Evolutionary conservation across 2,888 invertebrate genomes (phyloP), one percentile per base, ranked within the genome.

Genomic region (Mimas tiliae): DNA sequence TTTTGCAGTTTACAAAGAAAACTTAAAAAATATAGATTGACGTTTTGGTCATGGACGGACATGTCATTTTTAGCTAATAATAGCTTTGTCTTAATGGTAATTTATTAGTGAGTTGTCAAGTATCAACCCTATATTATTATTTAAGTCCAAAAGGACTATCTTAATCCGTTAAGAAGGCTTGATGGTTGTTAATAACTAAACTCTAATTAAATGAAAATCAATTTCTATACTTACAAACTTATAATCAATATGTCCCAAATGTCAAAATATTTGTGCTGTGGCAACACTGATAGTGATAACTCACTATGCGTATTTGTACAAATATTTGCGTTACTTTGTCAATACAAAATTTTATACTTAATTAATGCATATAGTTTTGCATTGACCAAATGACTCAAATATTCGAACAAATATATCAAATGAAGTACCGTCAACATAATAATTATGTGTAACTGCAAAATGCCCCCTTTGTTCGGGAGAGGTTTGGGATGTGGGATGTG

Each of bases 391-490:
- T 42, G 9, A 11, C 42, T 1, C 7, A 42, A 42, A 11, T 11
- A 42, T 42, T 42, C 8, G 42, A 42, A 42, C 9, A 42, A 42
- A 42, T 45, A 45, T 1, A 11, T 42, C 42, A 50, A 50, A 14
- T 12, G 12, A 51, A 51, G 38, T 38, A 9, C 38, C 38, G 9
- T 11, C 51, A 19, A 14, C 38, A 38, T 9, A 38, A 27, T 27
- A 27, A 1, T 27, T 27, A 63, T 62, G 69, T 69, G 71, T 69
- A 73, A 72, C 66, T 67, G 65, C 67, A 71, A 68, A 68, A 62
- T 45, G 58, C 19, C 38, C 38, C 19, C 6, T 1, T 6, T 27
- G 12, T 11, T 19, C 14, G 11, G 51, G 21, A 9, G 51, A 12
- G 21, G 1, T 51, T 11, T 8, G 9, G 45, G 55, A 11, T 55